These are phyloP conservation scores for Drosophila pachea DNA, from an alignment of 1,140 invertebrate species.

Conservation along the genomic window DNA sequence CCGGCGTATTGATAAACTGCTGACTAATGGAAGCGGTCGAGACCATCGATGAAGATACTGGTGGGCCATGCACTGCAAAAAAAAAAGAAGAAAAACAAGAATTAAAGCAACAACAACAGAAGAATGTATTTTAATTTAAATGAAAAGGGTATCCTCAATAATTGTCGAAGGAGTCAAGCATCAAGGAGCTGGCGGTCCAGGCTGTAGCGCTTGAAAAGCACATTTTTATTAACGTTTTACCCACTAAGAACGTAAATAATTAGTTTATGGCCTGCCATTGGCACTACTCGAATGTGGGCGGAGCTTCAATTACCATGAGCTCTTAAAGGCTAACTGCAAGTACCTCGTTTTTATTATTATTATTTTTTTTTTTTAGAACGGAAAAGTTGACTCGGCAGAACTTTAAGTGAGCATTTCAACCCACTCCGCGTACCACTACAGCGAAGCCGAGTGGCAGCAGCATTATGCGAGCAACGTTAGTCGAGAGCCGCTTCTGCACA, in stretches of 20 bases:
- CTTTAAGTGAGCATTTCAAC: constrained; percentile 56
- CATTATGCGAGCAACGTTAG: constrained; percentile 28
- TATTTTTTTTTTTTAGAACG: constrained; percentile 60
- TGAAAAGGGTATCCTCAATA: too few species aligned
- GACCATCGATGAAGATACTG: constrained; percentile 54
- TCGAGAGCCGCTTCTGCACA: constrained; percentile 15
- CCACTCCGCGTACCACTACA: constrained; percentile 25
- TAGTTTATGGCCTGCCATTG: too few species aligned
- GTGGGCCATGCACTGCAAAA: constrained; percentile 59
- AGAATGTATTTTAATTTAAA: neutral
- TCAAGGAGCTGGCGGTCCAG: too few species aligned
- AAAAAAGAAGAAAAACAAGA: constrained; percentile 35
- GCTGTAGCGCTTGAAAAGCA: too few species aligned
- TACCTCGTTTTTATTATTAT: constrained; percentile 18
- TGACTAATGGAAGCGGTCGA: constrained; percentile 37
- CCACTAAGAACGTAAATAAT: too few species aligned
- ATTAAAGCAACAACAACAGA: too few species aligned
- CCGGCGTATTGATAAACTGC: constrained; percentile 79
- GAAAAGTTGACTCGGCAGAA: constrained; percentile 39
- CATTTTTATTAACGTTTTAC: too few species aligned
- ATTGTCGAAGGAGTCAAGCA: too few species aligned
- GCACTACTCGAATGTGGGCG: too few species aligned
- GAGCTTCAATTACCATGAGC: too few species aligned
- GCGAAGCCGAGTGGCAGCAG: constrained; percentile 33
- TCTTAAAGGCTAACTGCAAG: constrained; percentile 45